phyloP scores from a whole-genome alignment of 1,140 invertebrate species.

The Macrocentrus cingulum region DNA sequence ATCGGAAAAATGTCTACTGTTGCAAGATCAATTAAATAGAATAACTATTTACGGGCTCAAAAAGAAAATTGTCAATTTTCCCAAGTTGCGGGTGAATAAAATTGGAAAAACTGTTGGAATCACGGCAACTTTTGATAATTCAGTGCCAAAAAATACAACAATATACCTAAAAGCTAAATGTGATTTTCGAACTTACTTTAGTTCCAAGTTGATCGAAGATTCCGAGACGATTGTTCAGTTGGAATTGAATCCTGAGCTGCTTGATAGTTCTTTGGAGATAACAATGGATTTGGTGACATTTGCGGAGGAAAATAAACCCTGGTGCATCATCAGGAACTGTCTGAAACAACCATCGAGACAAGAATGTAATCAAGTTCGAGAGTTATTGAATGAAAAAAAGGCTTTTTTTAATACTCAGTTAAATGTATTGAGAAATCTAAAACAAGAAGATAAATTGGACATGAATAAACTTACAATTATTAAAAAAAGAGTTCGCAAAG shows the following conservation, averaged over 20 bases:
- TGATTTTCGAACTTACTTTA: conserved; percentile 32
- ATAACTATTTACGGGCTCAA: conserved; percentile 47
- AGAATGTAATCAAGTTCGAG: conserved; percentile 27
- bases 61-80: conserved; percentile 28
- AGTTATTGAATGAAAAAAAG: conserved; percentile 20
- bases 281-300: conserved; percentile 42
- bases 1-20: conserved; percentile 29
- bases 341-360: conserved; percentile 28
- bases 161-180: conserved; percentile 35
- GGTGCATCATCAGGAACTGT: conserved; percentile 49
- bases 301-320: conserved; percentile 34
- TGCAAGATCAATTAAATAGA: conserved; percentile 36
- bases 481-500: conserved; percentile 40
- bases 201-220: conserved; percentile 39
- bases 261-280: conserved; percentile 16
- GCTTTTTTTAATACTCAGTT: conserved; percentile 45
- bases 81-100: conserved; percentile 35
- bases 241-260: conserved; percentile 27
- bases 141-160: conserved; percentile 37
- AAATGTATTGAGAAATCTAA: conserved; percentile 30
- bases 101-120: conserved; percentile 33
- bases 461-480: conserved; percentile 40
- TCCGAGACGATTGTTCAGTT: conserved; percentile 37
- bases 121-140: conserved; percentile 34
- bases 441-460: conserved; percentile 33